Evolutionary conservation across 2,797 vertebrate genomes (phyloP).

Genomic region (Gastrophryne carolinensis): DNA sequence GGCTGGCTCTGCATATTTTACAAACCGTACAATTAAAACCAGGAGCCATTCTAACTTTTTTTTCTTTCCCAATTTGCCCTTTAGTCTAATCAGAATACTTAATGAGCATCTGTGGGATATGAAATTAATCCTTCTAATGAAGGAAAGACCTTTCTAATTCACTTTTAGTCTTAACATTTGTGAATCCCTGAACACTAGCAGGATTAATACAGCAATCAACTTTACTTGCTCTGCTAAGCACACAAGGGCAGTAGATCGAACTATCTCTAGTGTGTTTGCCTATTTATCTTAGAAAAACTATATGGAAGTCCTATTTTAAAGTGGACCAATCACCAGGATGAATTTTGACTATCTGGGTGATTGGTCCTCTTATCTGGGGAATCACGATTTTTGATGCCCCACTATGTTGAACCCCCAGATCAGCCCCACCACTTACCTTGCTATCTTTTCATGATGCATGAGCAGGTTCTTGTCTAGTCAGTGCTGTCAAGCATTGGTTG

Average conservation of each 20-base stretch:
- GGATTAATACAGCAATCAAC: slow-evolving; percentile 36
- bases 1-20: not conserved
- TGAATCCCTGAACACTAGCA: slow-evolving; percentile 42
- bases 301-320: not conserved
- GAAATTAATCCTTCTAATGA: slow-evolving; percentile 45
- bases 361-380: no score
- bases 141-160: slow-evolving; percentile 49
- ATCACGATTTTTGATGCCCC: no score
- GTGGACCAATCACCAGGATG: no score
- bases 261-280: not conserved
- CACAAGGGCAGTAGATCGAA: not conserved
- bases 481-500: no score
- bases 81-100: slow-evolving; percentile 49
- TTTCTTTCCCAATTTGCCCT: slow-evolving; percentile 31
- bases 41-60: not conserved
- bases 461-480: no score
- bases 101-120: slow-evolving; percentile 51
- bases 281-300: not conserved
- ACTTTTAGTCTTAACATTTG: slow-evolving; percentile 47
- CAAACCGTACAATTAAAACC: slow-evolving; percentile 7
- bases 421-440: no score
- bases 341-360: no score
- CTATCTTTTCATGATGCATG: no score
- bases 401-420: no score
- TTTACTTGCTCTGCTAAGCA: slow-evolving; percentile 14